Evolutionary conservation across 2,113 vertebrate species (phyloP).

Genomic region (Lepus americanus): DNA sequence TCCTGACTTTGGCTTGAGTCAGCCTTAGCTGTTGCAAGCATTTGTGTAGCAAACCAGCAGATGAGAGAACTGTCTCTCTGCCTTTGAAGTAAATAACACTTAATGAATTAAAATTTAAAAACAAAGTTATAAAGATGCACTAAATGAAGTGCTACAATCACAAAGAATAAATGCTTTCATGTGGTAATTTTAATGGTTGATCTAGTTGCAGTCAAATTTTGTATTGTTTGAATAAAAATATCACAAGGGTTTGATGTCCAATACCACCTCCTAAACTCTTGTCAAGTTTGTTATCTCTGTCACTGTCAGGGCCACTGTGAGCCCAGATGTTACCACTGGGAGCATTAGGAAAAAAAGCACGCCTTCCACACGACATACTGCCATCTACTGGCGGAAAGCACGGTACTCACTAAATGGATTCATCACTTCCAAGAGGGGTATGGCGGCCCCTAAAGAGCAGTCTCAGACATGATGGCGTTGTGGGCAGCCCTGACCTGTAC

Average conservation of each 20-base stretch:
- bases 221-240: neutral
- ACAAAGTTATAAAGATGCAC: neutral
- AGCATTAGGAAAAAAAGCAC: neutral
- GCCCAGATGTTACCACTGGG: fast-evolving
- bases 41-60: too few species aligned
- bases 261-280: neutral
- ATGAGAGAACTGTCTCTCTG: too few species aligned
- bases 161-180: neutral
- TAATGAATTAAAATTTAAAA: too few species aligned
- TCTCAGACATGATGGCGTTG: neutral
- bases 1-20: too few species aligned
- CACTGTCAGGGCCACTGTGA: neutral
- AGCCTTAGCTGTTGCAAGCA: too few species aligned
- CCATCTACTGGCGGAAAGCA: constrained; percentile 72
- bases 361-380: constrained; percentile 44
- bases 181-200: neutral
- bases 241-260: neutral
- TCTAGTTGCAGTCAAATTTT: neutral
- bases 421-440: fast-evolving
- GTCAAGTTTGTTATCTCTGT: neutral
- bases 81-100: too few species aligned
- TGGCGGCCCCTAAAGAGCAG: fast-evolving
- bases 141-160: neutral
- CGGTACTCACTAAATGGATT: too few species aligned
- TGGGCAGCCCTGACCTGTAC: neutral